A percentile compares a stretch with the other conserved stretches of the same genome.
Conservation (phyloP, 2,113 vertebrate species). For the Gulo gulo region DNA sequence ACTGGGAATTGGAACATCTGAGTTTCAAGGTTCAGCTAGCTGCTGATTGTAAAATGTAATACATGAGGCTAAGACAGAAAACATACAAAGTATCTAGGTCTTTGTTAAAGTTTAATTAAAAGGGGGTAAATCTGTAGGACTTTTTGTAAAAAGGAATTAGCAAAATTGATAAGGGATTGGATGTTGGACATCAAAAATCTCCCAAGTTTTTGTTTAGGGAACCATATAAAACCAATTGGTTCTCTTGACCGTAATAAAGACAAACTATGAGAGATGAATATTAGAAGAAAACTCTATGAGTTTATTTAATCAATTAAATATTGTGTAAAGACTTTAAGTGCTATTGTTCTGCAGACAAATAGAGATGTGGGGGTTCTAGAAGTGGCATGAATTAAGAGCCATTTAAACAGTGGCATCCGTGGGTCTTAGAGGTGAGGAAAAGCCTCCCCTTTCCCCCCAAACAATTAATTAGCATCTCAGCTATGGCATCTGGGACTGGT, state of each 20-base stretch:
- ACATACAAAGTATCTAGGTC: background rate
- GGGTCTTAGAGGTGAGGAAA: background rate
- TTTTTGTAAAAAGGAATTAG: background rate
- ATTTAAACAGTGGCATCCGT: background rate
- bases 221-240: background rate
- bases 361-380: background rate
- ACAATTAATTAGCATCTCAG: background rate
- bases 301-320: constrained; percentile 14
- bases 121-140: background rate
- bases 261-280: background rate
- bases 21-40: background rate
- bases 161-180: background rate
- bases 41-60: background rate
- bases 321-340: background rate
- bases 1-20: constrained; percentile 3
- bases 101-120: constrained; percentile 10
- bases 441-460: background rate
- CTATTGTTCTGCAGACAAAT: background rate
- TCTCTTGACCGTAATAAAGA: background rate
- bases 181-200: background rate
- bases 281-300: background rate
- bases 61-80: background rate
- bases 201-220: background rate
- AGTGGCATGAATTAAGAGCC: background rate
- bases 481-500: background rate